Base-by-base conservation (phyloP, 1,140 invertebrate genomes). In the Galendromus occidentalis region DNA sequence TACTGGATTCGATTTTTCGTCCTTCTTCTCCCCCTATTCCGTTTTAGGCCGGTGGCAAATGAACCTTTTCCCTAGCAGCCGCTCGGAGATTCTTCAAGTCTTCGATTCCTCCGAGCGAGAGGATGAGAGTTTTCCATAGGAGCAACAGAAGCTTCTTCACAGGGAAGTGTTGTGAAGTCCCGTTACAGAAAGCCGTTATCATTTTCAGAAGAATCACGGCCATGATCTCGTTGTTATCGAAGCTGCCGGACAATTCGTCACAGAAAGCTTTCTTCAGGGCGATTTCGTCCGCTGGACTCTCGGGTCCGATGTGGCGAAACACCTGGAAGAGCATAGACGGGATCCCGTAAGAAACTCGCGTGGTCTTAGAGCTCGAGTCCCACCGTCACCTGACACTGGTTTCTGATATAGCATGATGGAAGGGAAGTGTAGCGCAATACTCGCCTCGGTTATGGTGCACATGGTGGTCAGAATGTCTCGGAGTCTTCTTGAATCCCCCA, bases 121-220 rank as follows among this genome's bases (percentile, higher is more conserved):
- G 81, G 64, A 98, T 77, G 47, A 95, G 82, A 2, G 91, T 82
- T 79, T 98, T 98, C 94, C 94, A 98, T 14, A 98, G 74, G 1
- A 98, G 76, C n/a, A 98, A 76, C 29, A 98, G 77, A 64, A 97
- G 87, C 79, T 98, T 98, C 75, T 94, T 96, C 82, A 97, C 95
- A 17, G 93, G 93, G 79, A 94, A 96, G 79, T 95, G 90, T 47
- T 91, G 88, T 12, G 89, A 87, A 44, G 85, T 84, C 0, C 91
- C 91, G 72, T 88, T 91, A 77, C 92, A 97, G 74, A 96, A 92
- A 69, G 85, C 82, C 20, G 89, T 93, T 7, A 96, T 87, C 91
- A 97, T 92, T 68, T 85, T 84, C 51, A 97, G 81, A 66, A 98
- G 78, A 72, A 91, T 91, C 2, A 95, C 83, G 14, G 86, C 84